phyloP scores from a whole-genome alignment of 2,888 invertebrate genomes.

The Acrobasis consociella region DNA sequence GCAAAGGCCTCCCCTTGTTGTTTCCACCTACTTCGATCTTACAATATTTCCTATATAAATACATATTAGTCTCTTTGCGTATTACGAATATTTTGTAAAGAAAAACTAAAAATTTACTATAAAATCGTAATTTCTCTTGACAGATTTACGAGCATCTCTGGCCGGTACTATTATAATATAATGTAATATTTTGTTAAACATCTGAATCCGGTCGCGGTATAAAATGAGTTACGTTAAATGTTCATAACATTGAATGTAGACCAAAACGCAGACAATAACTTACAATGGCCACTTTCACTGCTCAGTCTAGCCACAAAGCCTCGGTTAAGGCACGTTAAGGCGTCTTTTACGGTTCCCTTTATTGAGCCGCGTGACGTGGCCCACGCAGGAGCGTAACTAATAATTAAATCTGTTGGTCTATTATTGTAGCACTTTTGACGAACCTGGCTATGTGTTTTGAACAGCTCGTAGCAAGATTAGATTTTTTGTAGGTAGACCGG shows the following conservation, averaged over 20 bases:
- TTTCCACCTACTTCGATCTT: no score
- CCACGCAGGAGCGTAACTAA: conserved; percentile 3
- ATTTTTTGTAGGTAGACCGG: no score
- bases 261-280: conserved; percentile 2
- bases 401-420: neutral
- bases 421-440: no score
- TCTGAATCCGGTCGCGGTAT: neutral
- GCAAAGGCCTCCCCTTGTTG: no score
- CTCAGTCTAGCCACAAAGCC: neutral
- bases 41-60: no score
- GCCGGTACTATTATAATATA: no score
- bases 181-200: no score
- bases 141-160: neutral
- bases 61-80: no score
- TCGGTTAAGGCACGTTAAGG: neutral
- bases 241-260: neutral
- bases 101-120: no score
- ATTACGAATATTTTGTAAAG: no score
- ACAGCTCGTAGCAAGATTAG: no score
- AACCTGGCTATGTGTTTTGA: no score
- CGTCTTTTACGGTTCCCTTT: conserved; percentile 9
- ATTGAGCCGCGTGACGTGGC: neutral
- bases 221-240: neutral
- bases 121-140: neutral
- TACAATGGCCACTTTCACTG: neutral